Conservation (phyloP, 2,888 invertebrate species). For the Hyppa rectilinea region DNA sequence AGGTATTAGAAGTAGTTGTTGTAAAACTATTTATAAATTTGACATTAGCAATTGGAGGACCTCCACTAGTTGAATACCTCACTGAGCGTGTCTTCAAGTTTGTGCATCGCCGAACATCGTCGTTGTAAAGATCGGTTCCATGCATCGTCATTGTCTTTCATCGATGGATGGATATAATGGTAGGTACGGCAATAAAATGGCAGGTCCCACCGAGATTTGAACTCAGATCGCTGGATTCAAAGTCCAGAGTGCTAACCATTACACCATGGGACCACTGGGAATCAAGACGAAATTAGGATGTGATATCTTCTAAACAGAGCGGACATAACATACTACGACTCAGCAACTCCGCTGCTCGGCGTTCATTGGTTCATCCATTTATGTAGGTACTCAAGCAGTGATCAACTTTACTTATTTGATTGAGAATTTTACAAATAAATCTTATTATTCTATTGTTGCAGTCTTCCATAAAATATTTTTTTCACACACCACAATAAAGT, state of each 20-base stretch:
- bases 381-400: background rate
- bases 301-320: background rate
- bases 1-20: background rate
- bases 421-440: background rate
- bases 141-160: background rate
- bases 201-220: conserved; percentile 94
- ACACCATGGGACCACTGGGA: conserved; percentile 92
- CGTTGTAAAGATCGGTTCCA: background rate
- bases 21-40: background rate
- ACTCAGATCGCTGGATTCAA: conserved; percentile 95
- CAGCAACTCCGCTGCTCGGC: background rate
- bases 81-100: background rate
- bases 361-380: background rate
- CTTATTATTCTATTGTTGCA: conserved; percentile 3
- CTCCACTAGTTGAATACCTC: background rate
- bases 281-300: background rate
- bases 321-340: background rate
- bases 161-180: background rate
- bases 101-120: background rate
- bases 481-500: conserved; percentile 37
- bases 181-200: conserved; percentile 49
- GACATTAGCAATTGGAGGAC: background rate
- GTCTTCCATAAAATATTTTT: background rate
- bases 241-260: conserved; percentile 95
- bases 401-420: background rate